Conservation (phyloP, 1,140 invertebrate species). For the Camponotus vicinus region DNA sequence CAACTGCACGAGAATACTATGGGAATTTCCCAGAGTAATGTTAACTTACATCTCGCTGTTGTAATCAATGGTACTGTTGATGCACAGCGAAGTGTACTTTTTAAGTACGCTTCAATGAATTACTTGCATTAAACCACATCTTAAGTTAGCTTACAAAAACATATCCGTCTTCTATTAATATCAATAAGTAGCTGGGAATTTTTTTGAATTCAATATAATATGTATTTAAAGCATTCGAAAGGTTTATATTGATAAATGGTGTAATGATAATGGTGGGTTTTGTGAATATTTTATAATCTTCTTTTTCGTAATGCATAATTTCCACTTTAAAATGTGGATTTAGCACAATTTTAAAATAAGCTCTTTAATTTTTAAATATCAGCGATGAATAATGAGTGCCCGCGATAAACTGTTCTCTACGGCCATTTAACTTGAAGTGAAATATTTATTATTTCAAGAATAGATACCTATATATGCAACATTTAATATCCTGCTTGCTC, state of each 20-base stretch:
- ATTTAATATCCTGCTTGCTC: background rate
- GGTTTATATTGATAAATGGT: background rate
- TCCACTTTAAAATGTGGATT: background rate
- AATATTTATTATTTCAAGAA: background rate
- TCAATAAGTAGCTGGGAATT: background rate
- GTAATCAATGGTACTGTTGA: constrained; percentile 54
- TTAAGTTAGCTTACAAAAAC: background rate
- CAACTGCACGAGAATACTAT: constrained; percentile 28
- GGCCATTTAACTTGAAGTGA: background rate
- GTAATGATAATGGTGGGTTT: too few relatives aligned
- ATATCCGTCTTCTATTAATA: background rate
- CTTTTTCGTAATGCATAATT: background rate
- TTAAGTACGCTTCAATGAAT: constrained; percentile 23
- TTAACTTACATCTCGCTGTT: constrained; percentile 32
- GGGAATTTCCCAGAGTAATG: constrained; percentile 25
- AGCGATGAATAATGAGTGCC: background rate
- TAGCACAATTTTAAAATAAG: background rate
- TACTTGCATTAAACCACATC: constrained; percentile 6
- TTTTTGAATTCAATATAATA: background rate
- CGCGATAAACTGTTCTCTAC: background rate
- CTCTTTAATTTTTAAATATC: background rate
- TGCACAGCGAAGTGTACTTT: background rate
- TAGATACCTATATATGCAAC: background rate
- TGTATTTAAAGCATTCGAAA: background rate
- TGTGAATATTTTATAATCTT: background rate